Evolutionary conservation across 2,113 vertebrate species (phyloP).

Genomic region (Hucho hucho): DNA sequence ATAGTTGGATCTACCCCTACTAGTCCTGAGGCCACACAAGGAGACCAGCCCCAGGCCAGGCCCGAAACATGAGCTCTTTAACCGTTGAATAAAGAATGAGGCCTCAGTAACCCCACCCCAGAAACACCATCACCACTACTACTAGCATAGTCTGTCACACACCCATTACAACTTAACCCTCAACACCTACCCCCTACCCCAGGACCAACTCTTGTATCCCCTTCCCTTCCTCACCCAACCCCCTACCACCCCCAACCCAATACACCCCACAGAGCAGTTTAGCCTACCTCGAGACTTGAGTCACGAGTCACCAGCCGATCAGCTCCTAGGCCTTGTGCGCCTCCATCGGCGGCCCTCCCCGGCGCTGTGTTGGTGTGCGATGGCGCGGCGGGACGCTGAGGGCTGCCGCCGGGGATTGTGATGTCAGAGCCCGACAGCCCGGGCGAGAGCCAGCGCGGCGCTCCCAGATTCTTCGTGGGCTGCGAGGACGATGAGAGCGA

Average conservation of each 20-base stretch:
- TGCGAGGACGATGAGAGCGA: constrained; percentile 93
- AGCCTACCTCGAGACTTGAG: constrained; percentile 10
- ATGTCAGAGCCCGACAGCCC: constrained; percentile 93
- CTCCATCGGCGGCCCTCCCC: constrained; percentile 26
- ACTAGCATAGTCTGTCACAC: neutral
- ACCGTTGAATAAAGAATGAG: constrained; percentile 34
- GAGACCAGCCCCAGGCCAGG: constrained; percentile 6
- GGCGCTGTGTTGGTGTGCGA: constrained; percentile 63
- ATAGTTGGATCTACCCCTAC: constrained; percentile 5
- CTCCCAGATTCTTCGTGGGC: constrained; percentile 96
- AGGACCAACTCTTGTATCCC: neutral
- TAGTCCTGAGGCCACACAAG: neutral
- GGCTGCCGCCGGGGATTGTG: constrained; percentile 78
- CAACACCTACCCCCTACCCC: neutral
- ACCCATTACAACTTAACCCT: neutral
- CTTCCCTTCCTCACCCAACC: neutral
- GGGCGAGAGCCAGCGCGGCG: constrained; percentile 81
- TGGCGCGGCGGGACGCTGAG: constrained; percentile 79
- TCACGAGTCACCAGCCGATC: neutral
- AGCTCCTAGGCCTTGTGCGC: constrained; percentile 25
- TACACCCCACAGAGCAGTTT: constrained; percentile 16
- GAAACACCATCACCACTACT: neutral
- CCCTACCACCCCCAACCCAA: neutral
- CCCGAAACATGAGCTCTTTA: constrained; percentile 11
- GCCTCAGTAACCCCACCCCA: neutral